Evolutionary conservation across 2,113 vertebrate species (phyloP).

Genomic region (Sclerurus mexicanus): DNA sequence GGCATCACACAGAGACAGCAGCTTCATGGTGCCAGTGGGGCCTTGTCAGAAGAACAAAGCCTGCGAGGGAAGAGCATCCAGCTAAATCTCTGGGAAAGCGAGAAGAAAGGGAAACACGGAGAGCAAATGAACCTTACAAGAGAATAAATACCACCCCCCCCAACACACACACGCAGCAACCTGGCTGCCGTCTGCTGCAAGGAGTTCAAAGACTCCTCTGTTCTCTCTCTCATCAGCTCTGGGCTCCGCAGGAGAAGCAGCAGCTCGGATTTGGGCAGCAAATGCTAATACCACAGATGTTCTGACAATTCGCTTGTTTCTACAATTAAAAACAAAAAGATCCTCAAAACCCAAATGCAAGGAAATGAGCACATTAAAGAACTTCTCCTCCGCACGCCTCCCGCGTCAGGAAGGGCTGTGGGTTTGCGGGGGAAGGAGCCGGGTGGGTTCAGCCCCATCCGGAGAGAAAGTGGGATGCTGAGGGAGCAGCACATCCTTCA

Average conservation of each 20-base stretch:
- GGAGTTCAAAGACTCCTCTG: constrained; percentile 82
- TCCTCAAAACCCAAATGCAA: constrained; percentile 63
- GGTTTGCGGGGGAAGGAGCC: not conserved
- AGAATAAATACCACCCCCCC: constrained; percentile 65
- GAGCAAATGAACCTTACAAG: constrained; percentile 72
- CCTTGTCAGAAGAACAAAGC: constrained; percentile 64
- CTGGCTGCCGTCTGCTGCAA: constrained; percentile 77
- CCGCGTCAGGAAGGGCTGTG: not conserved
- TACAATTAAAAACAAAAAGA: constrained; percentile 78
- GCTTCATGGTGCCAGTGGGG: not conserved
- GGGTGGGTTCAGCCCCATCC: not conserved
- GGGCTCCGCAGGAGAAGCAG: constrained; percentile 75
- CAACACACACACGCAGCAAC: constrained; percentile 63
- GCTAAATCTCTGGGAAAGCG: constrained; percentile 49
- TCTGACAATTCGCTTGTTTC: constrained; percentile 70
- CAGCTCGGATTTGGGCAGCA: constrained; percentile 75
- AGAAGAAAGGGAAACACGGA: constrained; percentile 63
- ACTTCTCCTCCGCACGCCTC: constrained; percentile 6
- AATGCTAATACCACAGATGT: constrained; percentile 86
- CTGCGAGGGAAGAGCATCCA: constrained; percentile 18
- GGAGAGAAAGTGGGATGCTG: not conserved
- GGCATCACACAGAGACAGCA: not conserved
- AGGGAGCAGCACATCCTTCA: not conserved
- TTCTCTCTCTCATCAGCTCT: constrained; percentile 77
- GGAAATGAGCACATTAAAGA: constrained; percentile 69